phyloP scores from a whole-genome alignment of 2,113 vertebrate genomes.

The Bos taurus region DNA sequence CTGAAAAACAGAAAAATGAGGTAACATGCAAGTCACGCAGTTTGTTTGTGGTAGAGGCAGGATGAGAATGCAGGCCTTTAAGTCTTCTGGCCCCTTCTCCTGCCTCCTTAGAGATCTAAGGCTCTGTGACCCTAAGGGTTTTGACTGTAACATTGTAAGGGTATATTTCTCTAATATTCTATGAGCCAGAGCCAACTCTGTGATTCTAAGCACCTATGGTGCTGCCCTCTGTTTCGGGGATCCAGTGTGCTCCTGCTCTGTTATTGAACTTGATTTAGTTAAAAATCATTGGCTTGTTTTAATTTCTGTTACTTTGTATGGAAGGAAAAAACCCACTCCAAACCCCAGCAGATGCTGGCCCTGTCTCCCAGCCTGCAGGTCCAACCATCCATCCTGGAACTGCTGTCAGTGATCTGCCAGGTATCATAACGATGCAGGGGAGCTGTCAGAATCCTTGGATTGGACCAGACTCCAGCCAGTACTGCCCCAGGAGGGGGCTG shows the following conservation, averaged over 20 bases:
- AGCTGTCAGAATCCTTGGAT: accelerated
- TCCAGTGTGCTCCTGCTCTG: background rate
- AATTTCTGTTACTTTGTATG: background rate
- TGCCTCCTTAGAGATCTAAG: background rate
- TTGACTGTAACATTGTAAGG: accelerated
- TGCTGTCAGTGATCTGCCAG: accelerated
- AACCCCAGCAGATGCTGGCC: background rate
- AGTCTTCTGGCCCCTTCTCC: background rate
- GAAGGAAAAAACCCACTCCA: background rate
- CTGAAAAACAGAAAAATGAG: background rate
- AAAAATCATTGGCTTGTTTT: background rate
- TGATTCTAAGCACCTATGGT: accelerated
- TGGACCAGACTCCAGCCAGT: accelerated
- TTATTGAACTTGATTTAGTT: background rate
- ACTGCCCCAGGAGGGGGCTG: background rate
- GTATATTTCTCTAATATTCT: background rate
- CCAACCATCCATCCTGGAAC: background rate
- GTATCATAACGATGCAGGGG: background rate
- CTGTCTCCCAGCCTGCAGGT: background rate
- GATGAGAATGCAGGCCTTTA: background rate
- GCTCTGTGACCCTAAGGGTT: background rate
- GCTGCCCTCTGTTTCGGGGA: background rate
- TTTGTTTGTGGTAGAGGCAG: background rate
- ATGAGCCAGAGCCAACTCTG: accelerated
- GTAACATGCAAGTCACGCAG: background rate